Evolutionary conservation across 2,888 invertebrate genomes (phyloP), one percentile per base, ranked within the genome.

Genomic region (Leptinotarsa tumamoca): DNA sequence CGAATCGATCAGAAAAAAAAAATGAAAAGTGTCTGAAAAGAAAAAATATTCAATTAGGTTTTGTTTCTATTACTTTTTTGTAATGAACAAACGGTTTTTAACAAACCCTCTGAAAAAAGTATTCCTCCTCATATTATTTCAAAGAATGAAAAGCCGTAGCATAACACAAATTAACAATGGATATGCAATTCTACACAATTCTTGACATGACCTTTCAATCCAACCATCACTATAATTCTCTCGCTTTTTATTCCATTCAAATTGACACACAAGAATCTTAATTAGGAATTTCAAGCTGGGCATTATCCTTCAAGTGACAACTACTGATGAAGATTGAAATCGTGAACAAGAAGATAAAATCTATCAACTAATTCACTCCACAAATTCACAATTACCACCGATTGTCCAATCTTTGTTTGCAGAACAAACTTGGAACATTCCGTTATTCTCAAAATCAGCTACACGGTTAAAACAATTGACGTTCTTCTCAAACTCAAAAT

Each of bases 401-500:
- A 63, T 63, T 33, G 63, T 63, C 2, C 63, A 17, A 15, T 33
- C 33, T 63, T 43, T 33, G n/a, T 63, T 27, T 33, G n/a, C 17
- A 15, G 17, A 63, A 27, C 17, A n/a, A 33, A 63, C n/a, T 33
- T 33, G 17, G 33, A 7, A 17, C 4, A 63, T 43, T 63, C 43
- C 63, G 43, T 71, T 71, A 61, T 58, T 71, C 27, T 10, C 18
- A 21, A 51, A 14, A 43, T 23, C 13, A 56, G 33, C 69, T 33
- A 21, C 49, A 61, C 43, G 52, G 43, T 70, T 58, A 43, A 70
- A 70, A 18, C 58, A 49, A 70, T 43, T 58, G 49, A 52, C 49
- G 17, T 58, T 70, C 49, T 54, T 49, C 58, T 14, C n/a, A 71
- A 71, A 71, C 50, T 49, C 61, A 71, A 50, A 43, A 27, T 68